Base-by-base conservation (phyloP, 1,140 invertebrate species). In the Drosophila tropicalis region DNA sequence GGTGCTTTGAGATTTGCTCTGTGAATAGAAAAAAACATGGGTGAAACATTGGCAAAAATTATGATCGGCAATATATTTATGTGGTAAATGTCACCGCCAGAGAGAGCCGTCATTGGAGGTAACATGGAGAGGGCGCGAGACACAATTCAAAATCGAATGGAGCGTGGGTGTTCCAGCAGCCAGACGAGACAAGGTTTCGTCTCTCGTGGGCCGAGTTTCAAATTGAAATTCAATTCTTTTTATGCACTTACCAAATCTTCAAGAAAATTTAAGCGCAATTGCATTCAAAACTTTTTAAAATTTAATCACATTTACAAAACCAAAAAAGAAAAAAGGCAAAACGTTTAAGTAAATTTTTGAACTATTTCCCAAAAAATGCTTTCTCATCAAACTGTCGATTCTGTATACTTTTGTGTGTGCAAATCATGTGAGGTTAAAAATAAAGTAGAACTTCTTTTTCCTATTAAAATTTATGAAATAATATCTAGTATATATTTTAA, bases 51-150 rank as follows among this genome's bases (percentile, higher is more conserved):
- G 56, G 61, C 56, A 60, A 68, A 60, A 68, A 64, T 72, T 75
- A 63, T 56, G 56, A 76, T 64, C 71, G 32, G 55, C 67, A 44
- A 51, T 51, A 51, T n/a, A n/a, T n/a, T n/a, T n/a, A n/a, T 51
- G 29, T 29, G 12, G 36, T 67, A 67, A 78, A 56, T 78, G 81
- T 81, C 57, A 78, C 71, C 82, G 81, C 71, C 82, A 76, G n/a
- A n/a, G n/a, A 76, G 82, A 81, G 79, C 71, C 71, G 82, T 79
- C 39, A 67, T 12, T 39, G 36, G 36, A 13, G 12, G 12, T 12
- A 39, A 29, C 25, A 5, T 39, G 12, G 36, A 36, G 17, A 22
- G 17, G 68, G 67, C 39, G 63, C 44, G 29, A 39, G 65, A 58
- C 58, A 62, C 34, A 67, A 55, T 47, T 55, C 39, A 44, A 51